Conservation (phyloP, 2,888 invertebrate species). For the Helicoverpa assulta region DNA sequence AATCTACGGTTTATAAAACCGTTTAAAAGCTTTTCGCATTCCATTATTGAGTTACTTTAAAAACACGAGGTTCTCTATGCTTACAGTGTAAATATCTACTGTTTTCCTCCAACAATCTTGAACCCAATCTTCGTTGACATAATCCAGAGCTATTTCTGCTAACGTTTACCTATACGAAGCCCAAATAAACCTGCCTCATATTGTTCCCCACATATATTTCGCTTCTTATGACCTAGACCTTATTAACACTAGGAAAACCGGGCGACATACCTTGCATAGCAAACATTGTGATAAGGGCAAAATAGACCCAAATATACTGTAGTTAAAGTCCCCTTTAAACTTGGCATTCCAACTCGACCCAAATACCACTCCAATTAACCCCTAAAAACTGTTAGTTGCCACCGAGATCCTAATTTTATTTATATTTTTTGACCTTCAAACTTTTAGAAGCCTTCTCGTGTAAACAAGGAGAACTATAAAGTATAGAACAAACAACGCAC, state of each 20-base stretch:
- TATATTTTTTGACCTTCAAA: constrained; percentile 58
- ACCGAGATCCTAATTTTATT: constrained; percentile 55
- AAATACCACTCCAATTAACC: constrained; percentile 53
- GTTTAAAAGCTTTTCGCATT: constrained; percentile 37
- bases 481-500: constrained; percentile 46
- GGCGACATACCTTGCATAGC: constrained; percentile 34
- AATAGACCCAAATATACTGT: constrained; percentile 37
- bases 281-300: constrained; percentile 56
- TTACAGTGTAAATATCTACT: background rate
- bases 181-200: constrained; percentile 54
- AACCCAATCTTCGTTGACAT: constrained; percentile 34
- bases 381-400: constrained; percentile 59
- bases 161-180: constrained; percentile 41
- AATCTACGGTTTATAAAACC: constrained; percentile 38
- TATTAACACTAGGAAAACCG: constrained; percentile 49
- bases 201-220: constrained; percentile 44
- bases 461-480: constrained; percentile 53
- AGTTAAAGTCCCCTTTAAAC: constrained; percentile 51
- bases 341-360: constrained; percentile 45
- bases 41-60: constrained; percentile 21
- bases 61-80: background rate
- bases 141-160: constrained; percentile 26
- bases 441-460: constrained; percentile 61
- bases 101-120: constrained; percentile 20
- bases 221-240: constrained; percentile 43